A percentile compares a stretch with the other conserved stretches of the same genome.
Evolutionary conservation across 2,888 invertebrate genomes (phyloP).

Genomic region (Magallana nippona): DNA sequence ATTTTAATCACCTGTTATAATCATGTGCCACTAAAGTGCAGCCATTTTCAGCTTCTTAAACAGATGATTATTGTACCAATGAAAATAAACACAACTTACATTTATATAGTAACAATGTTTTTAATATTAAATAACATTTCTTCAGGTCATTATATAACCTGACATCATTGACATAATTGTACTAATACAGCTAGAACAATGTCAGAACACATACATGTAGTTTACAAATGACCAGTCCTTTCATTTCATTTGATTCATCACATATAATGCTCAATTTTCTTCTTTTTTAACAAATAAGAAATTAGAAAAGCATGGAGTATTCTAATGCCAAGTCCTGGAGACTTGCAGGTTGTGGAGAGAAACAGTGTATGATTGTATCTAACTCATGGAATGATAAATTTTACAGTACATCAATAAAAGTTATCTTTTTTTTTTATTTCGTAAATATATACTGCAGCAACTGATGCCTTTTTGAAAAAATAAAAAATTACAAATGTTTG

Average conservation of each 20-base stretch:
- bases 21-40: background rate
- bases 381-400: background rate
- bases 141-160: slow-evolving; percentile 18
- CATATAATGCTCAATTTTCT: background rate
- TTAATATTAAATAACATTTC: slow-evolving; percentile 32
- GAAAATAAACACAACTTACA: background rate
- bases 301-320: background rate
- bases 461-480: background rate
- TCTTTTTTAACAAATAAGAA: background rate
- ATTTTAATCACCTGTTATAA: background rate
- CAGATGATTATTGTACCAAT: no score
- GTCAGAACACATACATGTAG: slow-evolving; percentile 23
- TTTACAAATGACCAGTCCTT: slow-evolving; percentile 6
- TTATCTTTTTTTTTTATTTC: background rate
- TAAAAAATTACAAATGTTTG: background rate
- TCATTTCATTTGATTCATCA: slow-evolving; percentile 12
- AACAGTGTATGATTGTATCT: slow-evolving; percentile 9
- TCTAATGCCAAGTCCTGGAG: background rate
- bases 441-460: background rate
- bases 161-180: slow-evolving; percentile 27
- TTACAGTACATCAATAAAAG: background rate
- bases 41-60: no score
- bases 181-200: background rate
- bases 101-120: slow-evolving; percentile 12
- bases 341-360: background rate